Percentiles rank a stretch among this genome's conserved stretches.
These are phyloP conservation scores for Drosophila birchii DNA, from an alignment of 2,888 invertebrate species.

Conservation along the genomic window DNA sequence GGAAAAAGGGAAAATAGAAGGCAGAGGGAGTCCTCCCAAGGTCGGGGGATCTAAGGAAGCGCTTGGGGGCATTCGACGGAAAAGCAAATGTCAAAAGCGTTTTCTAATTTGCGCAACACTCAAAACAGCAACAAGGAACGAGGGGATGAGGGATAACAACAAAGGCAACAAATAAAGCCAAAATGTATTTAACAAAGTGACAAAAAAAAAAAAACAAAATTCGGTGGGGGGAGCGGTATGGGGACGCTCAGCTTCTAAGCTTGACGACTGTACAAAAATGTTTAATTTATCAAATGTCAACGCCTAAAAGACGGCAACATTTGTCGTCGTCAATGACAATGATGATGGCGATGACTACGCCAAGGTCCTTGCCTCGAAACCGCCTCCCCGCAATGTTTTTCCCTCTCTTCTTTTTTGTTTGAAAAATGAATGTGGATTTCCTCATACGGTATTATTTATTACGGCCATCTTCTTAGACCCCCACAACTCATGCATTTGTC, in stretches of 20 bases:
- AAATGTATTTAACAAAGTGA: constrained; percentile 74
- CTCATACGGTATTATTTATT: constrained; percentile 75
- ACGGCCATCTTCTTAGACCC: constrained; percentile 44
- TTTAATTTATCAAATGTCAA: constrained; percentile 81
- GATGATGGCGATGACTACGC: constrained; percentile 61
- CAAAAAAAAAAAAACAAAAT: too few relatives aligned
- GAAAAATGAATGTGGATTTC: constrained; percentile 74
- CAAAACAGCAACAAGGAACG: constrained; percentile 21
- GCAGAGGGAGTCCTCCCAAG: not conserved
- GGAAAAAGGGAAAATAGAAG: constrained; percentile 3
- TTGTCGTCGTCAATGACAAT: constrained; percentile 79
- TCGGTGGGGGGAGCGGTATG: not conserved
- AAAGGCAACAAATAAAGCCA: constrained; percentile 63
- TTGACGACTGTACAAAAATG: constrained; percentile 67
- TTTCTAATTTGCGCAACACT: constrained; percentile 74
- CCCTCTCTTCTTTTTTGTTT: constrained; percentile 30
- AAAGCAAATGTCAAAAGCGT: constrained; percentile 75
- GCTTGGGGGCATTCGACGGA: constrained; percentile 17
- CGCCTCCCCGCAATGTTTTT: constrained; percentile 62
- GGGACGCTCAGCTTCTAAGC: constrained; percentile 40
- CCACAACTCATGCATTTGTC: constrained; percentile 57
- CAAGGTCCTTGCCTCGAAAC: constrained; percentile 3
- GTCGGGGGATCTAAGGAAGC: not conserved
- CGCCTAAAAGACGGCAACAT: constrained; percentile 79
- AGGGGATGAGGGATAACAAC: constrained; percentile 15